Evolutionary conservation across 1,140 invertebrate genomes (phyloP).

Genomic region (Camponotus vicinus): DNA sequence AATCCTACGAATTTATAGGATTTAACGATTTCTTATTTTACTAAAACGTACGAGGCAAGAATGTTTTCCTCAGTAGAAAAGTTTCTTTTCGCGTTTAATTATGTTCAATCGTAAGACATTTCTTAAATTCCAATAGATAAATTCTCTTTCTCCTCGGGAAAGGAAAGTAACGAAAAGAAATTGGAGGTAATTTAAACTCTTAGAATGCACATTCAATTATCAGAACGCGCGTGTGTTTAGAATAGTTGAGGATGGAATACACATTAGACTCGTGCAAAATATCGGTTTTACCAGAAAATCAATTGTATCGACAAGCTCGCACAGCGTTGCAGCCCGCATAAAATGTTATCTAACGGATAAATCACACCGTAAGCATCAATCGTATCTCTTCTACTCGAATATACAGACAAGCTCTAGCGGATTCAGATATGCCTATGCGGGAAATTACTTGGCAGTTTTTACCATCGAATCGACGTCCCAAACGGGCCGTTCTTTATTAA

Average conservation of each 20-base stretch:
- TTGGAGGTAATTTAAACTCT: neutral
- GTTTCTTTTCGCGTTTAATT: slow-evolving; percentile 13
- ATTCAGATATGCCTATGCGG: slow-evolving; percentile 19
- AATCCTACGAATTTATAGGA: neutral
- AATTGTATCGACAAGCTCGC: neutral
- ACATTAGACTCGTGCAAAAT: neutral
- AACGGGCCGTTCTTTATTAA: slow-evolving; percentile 71
- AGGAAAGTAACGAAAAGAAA: neutral
- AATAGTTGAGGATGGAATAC: neutral
- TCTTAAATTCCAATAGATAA: slow-evolving; percentile 20
- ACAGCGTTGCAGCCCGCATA: neutral
- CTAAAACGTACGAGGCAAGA: neutral
- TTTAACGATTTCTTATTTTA: neutral
- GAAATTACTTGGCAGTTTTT: slow-evolving; percentile 64
- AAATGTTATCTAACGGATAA: slow-evolving; percentile 32
- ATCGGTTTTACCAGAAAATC: slow-evolving; percentile 11
- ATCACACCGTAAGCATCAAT: neutral
- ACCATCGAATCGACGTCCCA: slow-evolving; percentile 59
- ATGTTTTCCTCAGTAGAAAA: neutral
- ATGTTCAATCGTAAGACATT: neutral
- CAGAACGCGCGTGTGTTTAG: neutral
- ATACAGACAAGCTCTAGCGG: neutral
- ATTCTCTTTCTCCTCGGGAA: neutral
- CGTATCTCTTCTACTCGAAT: neutral
- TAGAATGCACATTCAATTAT: neutral